Conservation (phyloP, 1,140 invertebrate genomes). For the Holotrichia oblita region DNA sequence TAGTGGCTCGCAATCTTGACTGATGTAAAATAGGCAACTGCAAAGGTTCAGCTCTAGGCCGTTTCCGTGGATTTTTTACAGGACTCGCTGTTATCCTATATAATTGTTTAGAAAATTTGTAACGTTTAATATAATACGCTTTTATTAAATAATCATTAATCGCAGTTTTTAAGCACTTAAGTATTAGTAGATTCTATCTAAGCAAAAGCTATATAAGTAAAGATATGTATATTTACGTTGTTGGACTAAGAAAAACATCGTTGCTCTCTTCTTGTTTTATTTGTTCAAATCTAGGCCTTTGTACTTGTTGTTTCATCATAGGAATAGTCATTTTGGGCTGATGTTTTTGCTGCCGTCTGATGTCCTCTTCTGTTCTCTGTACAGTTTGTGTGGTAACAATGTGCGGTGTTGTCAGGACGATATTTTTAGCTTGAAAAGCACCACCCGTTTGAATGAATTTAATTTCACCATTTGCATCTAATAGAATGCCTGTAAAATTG, state of each 20-base stretch:
- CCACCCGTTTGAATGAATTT: slow-evolving; percentile 68
- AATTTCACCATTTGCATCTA: slow-evolving; percentile 72
- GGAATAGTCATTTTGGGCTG: slow-evolving; percentile 51
- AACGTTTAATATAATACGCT: too few species aligned
- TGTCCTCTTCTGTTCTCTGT: slow-evolving; percentile 47
- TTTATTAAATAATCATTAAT: too few species aligned
- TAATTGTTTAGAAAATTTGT: neutral
- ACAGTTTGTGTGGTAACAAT: slow-evolving; percentile 4
- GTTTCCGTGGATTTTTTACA: slow-evolving; percentile 69
- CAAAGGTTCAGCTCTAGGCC: slow-evolving; percentile 71
- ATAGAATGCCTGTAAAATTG: slow-evolving; percentile 68
- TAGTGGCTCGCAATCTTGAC: slow-evolving; percentile 67
- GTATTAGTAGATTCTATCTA: neutral
- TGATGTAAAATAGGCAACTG: slow-evolving; percentile 64
- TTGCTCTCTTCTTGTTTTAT: slow-evolving; percentile 69
- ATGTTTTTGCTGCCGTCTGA: slow-evolving; percentile 44
- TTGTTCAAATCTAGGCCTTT: slow-evolving; percentile 59
- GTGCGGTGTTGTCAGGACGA: slow-evolving; percentile 60
- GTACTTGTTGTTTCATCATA: slow-evolving; percentile 51
- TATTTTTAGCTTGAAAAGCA: slow-evolving; percentile 61
- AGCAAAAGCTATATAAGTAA: too few species aligned
- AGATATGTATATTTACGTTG: slow-evolving; percentile 60
- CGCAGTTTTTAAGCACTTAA: neutral
- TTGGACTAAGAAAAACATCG: slow-evolving; percentile 82
- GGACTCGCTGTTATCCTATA: slow-evolving; percentile 71